Evolutionary conservation across 2,113 vertebrate species (phyloP).

Genomic region (Microcebus murinus): DNA sequence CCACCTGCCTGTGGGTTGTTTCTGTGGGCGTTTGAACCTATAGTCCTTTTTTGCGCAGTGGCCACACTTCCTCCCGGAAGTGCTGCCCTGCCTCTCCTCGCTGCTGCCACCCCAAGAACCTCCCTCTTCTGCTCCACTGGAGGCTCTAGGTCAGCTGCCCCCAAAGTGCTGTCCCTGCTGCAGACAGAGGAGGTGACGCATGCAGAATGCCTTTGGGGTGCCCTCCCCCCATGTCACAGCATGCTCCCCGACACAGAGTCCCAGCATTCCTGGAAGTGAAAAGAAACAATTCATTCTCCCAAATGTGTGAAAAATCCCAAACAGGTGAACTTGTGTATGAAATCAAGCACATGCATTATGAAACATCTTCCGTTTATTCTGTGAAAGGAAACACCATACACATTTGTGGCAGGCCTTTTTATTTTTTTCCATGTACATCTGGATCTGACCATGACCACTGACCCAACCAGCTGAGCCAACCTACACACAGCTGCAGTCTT

Average conservation of each 20-base stretch:
- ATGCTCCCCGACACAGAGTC: not conserved
- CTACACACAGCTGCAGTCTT: not conserved
- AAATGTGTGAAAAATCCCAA: not conserved
- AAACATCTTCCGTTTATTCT: not conserved
- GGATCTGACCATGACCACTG: not conserved
- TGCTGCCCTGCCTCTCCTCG: too few relatives aligned
- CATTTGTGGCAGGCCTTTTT: not conserved
- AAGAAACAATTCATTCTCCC: not conserved
- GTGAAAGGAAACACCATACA: not conserved
- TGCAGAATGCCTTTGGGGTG: not conserved
- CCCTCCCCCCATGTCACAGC: too few relatives aligned
- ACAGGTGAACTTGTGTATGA: too few relatives aligned
- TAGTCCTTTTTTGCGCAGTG: rapidly evolving
- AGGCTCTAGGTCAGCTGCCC: too few relatives aligned
- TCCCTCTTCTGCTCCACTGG: not conserved
- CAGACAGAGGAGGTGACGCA: not conserved
- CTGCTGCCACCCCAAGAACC: not conserved
- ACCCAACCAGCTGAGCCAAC: not conserved
- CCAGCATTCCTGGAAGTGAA: not conserved
- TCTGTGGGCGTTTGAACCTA: too few relatives aligned
- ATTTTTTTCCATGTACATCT: not conserved
- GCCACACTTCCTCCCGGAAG: too few relatives aligned
- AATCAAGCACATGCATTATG: not conserved
- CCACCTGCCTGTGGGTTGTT: too few relatives aligned
- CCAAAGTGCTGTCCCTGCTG: not conserved